These are phyloP conservation scores for Trissolcus brochymenae DNA, from an alignment of 2,888 invertebrate species.

Conservation along the genomic window DNA sequence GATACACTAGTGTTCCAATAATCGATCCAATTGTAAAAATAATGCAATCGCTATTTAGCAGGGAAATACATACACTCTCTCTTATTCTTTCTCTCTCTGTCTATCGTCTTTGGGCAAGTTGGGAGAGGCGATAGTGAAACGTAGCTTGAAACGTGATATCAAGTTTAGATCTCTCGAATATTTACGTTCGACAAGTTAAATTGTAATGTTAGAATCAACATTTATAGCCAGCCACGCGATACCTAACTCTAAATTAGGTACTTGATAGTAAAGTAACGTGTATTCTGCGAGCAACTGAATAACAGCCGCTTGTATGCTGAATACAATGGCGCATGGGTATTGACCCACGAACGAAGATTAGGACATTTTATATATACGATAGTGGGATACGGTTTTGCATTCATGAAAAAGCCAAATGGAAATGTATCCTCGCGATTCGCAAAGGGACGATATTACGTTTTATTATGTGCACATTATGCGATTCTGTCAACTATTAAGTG, in stretches of 20 bases:
- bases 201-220: slow-evolving; percentile 44
- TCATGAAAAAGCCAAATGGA: slow-evolving; percentile 53
- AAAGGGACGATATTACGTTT: slow-evolving; percentile 40
- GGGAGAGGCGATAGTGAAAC: neutral
- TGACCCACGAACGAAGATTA: slow-evolving; percentile 47
- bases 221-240: slow-evolving; percentile 42
- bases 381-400: slow-evolving; percentile 35
- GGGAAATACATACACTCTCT: too few species aligned
- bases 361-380: slow-evolving; percentile 46
- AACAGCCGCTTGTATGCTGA: slow-evolving; percentile 36
- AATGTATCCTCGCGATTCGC: slow-evolving; percentile 31
- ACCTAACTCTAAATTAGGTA: slow-evolving; percentile 46
- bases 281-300: slow-evolving; percentile 30
- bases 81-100: too few species aligned
- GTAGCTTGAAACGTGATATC: slow-evolving; percentile 17
- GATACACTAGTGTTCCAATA: too few species aligned
- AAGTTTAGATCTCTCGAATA: slow-evolving; percentile 36
- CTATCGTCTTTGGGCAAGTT: slow-evolving; percentile 24
- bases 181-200: slow-evolving; percentile 41
- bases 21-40: too few species aligned
- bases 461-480: slow-evolving; percentile 41
- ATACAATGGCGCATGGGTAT: slow-evolving; percentile 47
- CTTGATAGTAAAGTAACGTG: slow-evolving; percentile 43
- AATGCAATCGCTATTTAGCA: too few species aligned
- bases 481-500: slow-evolving; percentile 41